Evolutionary conservation across 2,113 vertebrate genomes (phyloP), one percentile per base, ranked within the genome.

Genomic region (Macquaria australasica): DNA sequence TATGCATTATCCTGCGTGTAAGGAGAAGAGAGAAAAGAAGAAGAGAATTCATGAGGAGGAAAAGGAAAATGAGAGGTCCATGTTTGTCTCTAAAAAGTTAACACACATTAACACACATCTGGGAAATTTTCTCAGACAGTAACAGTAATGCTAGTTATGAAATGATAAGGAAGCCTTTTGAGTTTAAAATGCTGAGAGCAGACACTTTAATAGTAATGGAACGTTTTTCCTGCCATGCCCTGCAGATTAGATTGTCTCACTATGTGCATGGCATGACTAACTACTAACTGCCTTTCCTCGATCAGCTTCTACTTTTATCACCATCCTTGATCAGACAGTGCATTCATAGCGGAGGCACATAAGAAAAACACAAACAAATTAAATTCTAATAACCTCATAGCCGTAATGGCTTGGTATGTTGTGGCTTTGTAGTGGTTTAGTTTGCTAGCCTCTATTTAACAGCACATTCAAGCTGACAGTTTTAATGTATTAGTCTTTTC

Each of bases 1-100:
- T 96, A 95, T 97, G 97, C 98, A 99, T 99, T 97, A 97, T 98
- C 97, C 97, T 98, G 94, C 87, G 51, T 79, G 70, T 28, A 12
- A 58, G n/a, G n/a, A 75, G 63, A 48, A 77, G 62, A 87, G n/a
- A 77, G 63, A 48, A 77, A 58, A 87, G 56, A 43, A 39, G 23
- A 25, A 77, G 1, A 82, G 11, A 59, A 53, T 45, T 64, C 16
- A 79, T 79, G 23, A 75, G 56, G 53, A 58, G 39, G 14, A 60
- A 73, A 82, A 71, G 34, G 23, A 45, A 76, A 77, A 34, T 21
- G 64, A 50, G 10, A 59, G 41, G 31, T 81, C 4, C 7, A 8
- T 77, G 15, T 67, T 39, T 69, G 41, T 80, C 12, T 64, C 21
- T 72, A 21, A 16, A 81, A 79, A 60, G 48, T 34, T n/a, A n/a